Evolutionary conservation across 1,140 invertebrate species (phyloP).

Genomic region (Probaryconus sp.): DNA sequence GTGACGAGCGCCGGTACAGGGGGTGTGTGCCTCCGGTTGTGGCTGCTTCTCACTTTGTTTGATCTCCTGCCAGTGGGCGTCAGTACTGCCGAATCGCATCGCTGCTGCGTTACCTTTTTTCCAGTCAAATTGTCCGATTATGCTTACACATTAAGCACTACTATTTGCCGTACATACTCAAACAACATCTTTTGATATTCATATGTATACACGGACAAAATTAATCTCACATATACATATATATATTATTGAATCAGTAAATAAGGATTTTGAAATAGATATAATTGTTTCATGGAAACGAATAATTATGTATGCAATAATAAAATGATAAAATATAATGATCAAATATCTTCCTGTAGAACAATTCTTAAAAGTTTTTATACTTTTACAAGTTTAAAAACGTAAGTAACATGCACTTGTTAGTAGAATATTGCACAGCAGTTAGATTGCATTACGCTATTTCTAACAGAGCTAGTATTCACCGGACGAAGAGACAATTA

Average conservation of each 20-base stretch:
- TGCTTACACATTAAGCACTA: slow-evolving; percentile 57
- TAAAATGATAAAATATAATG: too few relatives aligned
- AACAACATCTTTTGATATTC: too few relatives aligned
- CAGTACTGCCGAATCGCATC: slow-evolving; percentile 68
- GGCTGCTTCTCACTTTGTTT: slow-evolving; percentile 73
- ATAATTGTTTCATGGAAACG: too few relatives aligned
- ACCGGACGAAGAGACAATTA: slow-evolving; percentile 37
- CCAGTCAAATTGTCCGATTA: slow-evolving; percentile 66
- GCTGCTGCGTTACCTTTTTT: slow-evolving; percentile 73
- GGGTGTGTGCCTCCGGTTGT: slow-evolving; percentile 68
- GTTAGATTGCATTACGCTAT: slow-evolving; percentile 40
- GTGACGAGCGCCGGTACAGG: slow-evolving; percentile 65
- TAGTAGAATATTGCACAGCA: slow-evolving; percentile 41
- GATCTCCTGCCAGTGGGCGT: slow-evolving; percentile 69
- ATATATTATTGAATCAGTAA: too few relatives aligned
- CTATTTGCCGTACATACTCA: slow-evolving; percentile 6
- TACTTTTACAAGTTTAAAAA: slow-evolving; percentile 29
- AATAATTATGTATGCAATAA: too few relatives aligned
- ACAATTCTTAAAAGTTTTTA: slow-evolving; percentile 37
- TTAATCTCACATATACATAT: too few relatives aligned
- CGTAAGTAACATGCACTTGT: slow-evolving; percentile 39
- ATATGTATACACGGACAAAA: background rate
- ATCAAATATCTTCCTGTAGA: too few relatives aligned
- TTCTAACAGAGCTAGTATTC: slow-evolving; percentile 39
- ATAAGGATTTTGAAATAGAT: too few relatives aligned